Evolutionary conservation across 1,140 invertebrate genomes (phyloP), one percentile per base, ranked within the genome.

Genomic region (Temnothorax longispinosus): DNA sequence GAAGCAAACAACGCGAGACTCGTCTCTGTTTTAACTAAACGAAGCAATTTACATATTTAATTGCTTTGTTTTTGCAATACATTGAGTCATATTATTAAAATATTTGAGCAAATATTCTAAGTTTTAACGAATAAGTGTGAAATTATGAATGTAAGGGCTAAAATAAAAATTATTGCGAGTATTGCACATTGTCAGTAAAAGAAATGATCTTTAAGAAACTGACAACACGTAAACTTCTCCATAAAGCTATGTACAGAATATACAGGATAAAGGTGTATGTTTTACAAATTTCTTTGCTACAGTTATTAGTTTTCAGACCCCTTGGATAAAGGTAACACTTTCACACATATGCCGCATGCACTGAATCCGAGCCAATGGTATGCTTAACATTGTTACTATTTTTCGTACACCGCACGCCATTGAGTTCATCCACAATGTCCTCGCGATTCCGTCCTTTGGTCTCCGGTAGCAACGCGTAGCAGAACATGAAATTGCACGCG

Each of bases 371-470:
- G 0, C 8, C 80, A 50, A 84, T 50, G 7, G 62, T 38, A 21
- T 60, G 41, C 4, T 75, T 75, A 15, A 44, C 5, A 1, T 50
- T 38, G 7, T 71, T 27, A 27, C 72, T 32, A 10, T 8, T 62
- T 13, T 80, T 65, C 32, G 41, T 54, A 56, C 67, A 67, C 13
- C 11, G 81, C 56, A 18, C 75, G 60, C 93, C 93, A 50, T 92
- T 92, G 1, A 96, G 89, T 85, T 94, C 92, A 32, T 93, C 89
- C 0, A 95, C 47, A 71, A 97, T 97, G 67, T 97, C 95, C 72
- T 97, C 96, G 35, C 97, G 92, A 7, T 92, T 94, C 52, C 95
- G 95, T 0, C 97, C 97, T 90, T 97, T 97, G 0, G 97, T 97
- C 93, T 97, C 97, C 1, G 97, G 97, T 2, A 97, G 89, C 11